Evolutionary conservation across 2,888 invertebrate genomes (phyloP).

Genomic region (Subacronicta megacephala): DNA sequence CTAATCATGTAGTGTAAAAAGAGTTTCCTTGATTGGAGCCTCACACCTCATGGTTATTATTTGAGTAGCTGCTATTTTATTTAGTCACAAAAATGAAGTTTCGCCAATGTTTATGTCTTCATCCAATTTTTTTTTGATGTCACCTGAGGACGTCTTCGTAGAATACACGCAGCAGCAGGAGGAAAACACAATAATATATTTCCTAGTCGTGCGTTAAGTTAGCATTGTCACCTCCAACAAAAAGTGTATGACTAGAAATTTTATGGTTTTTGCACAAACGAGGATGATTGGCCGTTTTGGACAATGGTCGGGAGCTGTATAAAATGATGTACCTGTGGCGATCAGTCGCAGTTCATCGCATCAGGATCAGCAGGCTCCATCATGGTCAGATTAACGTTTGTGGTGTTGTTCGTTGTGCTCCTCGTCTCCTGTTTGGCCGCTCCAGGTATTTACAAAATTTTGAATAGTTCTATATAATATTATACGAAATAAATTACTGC

Average conservation of each 20-base stretch:
- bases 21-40: too few relatives aligned
- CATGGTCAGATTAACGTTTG: slow-evolving; percentile 61
- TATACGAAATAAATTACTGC: background rate
- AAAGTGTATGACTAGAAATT: slow-evolving; percentile 68
- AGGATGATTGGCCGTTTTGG: slow-evolving; percentile 67
- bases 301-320: slow-evolving; percentile 64
- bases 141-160: background rate
- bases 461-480: background rate
- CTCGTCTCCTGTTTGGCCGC: slow-evolving; percentile 63
- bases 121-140: background rate
- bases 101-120: background rate
- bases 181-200: slow-evolving; percentile 41
- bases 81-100: too few relatives aligned
- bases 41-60: too few relatives aligned
- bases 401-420: slow-evolving; percentile 58
- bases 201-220: slow-evolving; percentile 41
- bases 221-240: slow-evolving; percentile 54
- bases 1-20: too few relatives aligned
- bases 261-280: slow-evolving; percentile 66
- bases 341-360: slow-evolving; percentile 49
- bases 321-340: slow-evolving; percentile 53
- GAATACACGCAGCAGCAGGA: slow-evolving; percentile 7
- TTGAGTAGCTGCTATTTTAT: too few relatives aligned
- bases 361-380: slow-evolving; percentile 40
- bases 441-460: slow-evolving; percentile 62